Evolutionary conservation across 2,888 invertebrate species (phyloP), one percentile per base, ranked within the genome.

Genomic region (Noctua janthe): DNA sequence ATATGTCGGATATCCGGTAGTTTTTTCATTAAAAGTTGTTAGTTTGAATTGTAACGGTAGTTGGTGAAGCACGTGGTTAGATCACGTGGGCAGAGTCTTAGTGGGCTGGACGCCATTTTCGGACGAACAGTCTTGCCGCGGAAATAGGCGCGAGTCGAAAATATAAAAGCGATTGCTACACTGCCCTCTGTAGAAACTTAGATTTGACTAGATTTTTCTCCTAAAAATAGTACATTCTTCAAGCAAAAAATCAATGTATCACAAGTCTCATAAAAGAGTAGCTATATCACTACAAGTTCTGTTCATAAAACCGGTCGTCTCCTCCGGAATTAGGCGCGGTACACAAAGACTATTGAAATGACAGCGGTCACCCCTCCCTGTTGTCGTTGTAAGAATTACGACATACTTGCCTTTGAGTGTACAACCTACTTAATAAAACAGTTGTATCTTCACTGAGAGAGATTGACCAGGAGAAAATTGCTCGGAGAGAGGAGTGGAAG

Each of bases 281-380:
- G 54, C 67, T 80, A 80, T 62, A 80, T 62, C 71, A 77, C 74
- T 70, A 80, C 39, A 76, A 79, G 71, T 77, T 73, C 85, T 49
- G 71, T 66, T 74, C 74, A 80, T 88, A 87, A 89, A 88, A 82
- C 75, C n/a, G 35, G 74, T 69, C 56, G 71, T 76, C 71, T 74
- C 76, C 69, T 49, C 59, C 71, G 71, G 80, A 77, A 88, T 83
- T 80, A 78, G 71, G 69, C 76, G 54, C 76, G 76, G 59, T 75
- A 71, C 72, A 80, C 88, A 84, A 89, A 88, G 80, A 76, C 80
- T 77, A 86, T 80, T 83, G 86, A 75, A 80, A 83, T 70, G 78
- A 67, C 80, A 62, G 83, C 81, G 86, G 86, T 84, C 82, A 83
- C 86, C 89, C 87, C 76, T 77, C 56, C 72, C 74, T 62, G 49